Conservation (phyloP, 2,113 vertebrate genomes). For the Gobius niger region DNA sequence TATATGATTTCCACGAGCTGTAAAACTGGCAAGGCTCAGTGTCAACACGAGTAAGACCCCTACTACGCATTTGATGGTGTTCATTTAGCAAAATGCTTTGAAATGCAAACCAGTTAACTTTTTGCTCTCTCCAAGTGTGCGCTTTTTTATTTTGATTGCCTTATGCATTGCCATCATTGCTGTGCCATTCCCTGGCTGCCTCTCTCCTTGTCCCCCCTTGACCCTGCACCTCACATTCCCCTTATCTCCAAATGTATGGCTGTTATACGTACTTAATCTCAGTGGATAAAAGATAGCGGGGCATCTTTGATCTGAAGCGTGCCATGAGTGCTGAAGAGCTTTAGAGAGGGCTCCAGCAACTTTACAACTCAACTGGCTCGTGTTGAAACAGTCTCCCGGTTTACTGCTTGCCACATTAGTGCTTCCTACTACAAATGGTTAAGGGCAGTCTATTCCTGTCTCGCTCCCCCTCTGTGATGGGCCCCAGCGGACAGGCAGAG, state of each 20-base stretch:
- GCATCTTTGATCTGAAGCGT: constrained; percentile 40
- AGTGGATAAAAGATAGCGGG: constrained; percentile 24
- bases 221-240: constrained; percentile 11
- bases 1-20: constrained; percentile 7
- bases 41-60: constrained; percentile 16
- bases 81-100: constrained; percentile 16
- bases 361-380: constrained; percentile 43
- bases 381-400: constrained; percentile 48
- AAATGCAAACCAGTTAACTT: constrained; percentile 2
- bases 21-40: constrained; percentile 40
- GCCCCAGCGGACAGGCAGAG: constrained; percentile 31
- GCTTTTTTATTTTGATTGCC: constrained; percentile 13
- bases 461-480: constrained; percentile 23
- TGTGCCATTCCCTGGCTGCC: neutral
- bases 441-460: constrained; percentile 68
- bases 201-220: constrained; percentile 2
- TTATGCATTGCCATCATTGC: neutral
- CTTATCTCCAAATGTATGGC: constrained; percentile 28
- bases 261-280: constrained; percentile 15
- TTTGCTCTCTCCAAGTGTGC: neutral
- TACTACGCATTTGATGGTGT: constrained; percentile 11
- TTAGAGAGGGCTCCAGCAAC: constrained; percentile 37
- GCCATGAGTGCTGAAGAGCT: constrained; percentile 30
- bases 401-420: constrained; percentile 48
- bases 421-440: constrained; percentile 41